Conservation (phyloP, 2,888 invertebrate species). For the Heliconius cydno region DNA sequence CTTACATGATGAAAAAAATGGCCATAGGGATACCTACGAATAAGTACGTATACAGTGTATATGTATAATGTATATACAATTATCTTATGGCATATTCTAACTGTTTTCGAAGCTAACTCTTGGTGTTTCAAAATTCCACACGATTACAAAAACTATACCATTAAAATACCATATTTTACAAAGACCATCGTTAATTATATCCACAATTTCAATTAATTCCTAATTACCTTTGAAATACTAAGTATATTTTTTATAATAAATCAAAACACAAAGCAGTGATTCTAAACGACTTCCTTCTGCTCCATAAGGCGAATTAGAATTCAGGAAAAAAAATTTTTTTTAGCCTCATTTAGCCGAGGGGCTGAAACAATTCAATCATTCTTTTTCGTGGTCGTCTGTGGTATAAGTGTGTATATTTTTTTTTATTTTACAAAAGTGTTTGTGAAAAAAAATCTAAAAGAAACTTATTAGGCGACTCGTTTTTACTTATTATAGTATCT, state of each 20-base stretch:
- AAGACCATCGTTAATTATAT: too few species aligned
- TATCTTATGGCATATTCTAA: too few species aligned
- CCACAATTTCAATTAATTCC: not conserved
- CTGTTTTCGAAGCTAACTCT: too few species aligned
- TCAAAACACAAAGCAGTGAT: conserved; percentile 1
- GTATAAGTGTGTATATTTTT: not conserved
- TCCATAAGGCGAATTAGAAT: conserved; percentile 16
- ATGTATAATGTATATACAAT: too few species aligned
- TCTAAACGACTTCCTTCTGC: conserved; percentile 12
- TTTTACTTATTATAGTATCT: too few species aligned
- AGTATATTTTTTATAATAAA: conserved; percentile 3
- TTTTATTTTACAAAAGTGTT: not conserved
- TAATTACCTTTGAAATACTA: not conserved
- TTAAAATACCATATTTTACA: too few species aligned
- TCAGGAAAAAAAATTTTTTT: conserved; percentile 23
- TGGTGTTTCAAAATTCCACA: too few species aligned
- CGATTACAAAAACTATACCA: too few species aligned
- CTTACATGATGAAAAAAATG: too few species aligned
- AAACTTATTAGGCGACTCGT: not conserved
- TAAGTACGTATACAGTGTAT: too few species aligned
- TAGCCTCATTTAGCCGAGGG: conserved; percentile 23
- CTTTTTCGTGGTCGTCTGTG: not conserved
- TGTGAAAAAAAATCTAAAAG: not conserved
- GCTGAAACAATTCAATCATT: conserved; percentile 13
- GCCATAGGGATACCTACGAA: too few species aligned